Conservation (phyloP, 2,797 vertebrate species). For the Pampus argenteus region DNA sequence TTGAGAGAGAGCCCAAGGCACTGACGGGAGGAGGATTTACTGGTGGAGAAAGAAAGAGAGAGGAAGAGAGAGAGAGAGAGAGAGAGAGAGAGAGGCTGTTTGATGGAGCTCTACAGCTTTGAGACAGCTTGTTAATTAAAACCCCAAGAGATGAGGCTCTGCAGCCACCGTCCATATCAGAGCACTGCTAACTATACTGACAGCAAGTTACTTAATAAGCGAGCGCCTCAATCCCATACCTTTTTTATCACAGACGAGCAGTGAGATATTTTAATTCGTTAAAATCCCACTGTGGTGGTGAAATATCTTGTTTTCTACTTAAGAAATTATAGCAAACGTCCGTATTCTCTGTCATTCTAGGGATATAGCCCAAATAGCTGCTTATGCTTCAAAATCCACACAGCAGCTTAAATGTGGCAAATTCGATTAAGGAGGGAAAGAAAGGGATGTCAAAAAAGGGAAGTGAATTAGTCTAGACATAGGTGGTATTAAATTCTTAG, state of each 20-base stretch:
- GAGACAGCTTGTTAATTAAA: conserved; percentile 90
- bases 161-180: conserved; percentile 87
- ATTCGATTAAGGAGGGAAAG: conserved; percentile 80
- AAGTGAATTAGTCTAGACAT: conserved; percentile 76
- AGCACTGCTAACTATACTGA: conserved; percentile 87
- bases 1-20: conserved; percentile 75
- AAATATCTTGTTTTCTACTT: conserved; percentile 83
- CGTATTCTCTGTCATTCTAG: conserved; percentile 71
- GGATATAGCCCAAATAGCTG: conserved; percentile 75
- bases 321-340: conserved; percentile 79
- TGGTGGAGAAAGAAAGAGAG: conserved; percentile 57
- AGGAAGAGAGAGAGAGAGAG: conserved; percentile 51
- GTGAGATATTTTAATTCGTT: conserved; percentile 82
- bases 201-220: conserved; percentile 87
- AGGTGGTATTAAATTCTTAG: conserved; percentile 71
- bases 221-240: conserved; percentile 72
- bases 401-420: conserved; percentile 78
- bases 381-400: conserved; percentile 73
- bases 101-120: conserved; percentile 85
- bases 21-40: conserved; percentile 72
- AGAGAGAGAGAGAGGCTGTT: conserved; percentile 70
- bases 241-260: conserved; percentile 82
- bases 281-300: conserved; percentile 79
- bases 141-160: conserved; percentile 86
- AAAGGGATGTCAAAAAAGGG: conserved; percentile 67